phyloP scores from a whole-genome alignment of 2,113 vertebrate genomes.

The Alosa alosa region DNA sequence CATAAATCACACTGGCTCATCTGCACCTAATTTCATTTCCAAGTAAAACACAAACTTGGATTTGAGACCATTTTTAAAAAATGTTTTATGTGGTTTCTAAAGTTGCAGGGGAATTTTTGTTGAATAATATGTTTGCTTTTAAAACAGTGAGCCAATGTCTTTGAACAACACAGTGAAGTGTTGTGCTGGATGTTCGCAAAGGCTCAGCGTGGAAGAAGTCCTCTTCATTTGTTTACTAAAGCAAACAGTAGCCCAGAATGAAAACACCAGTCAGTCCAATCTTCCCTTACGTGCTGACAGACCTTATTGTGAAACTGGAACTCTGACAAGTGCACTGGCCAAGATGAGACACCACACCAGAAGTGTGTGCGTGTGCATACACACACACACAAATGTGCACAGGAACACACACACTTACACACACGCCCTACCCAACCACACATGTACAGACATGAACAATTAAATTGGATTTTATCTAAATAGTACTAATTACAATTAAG shows the following conservation, averaged over 20 bases:
- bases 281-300: neutral
- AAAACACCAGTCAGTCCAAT: neutral
- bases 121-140: neutral
- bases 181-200: neutral
- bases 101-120: neutral
- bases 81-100: neutral
- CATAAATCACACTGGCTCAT: neutral
- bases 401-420: too few species aligned
- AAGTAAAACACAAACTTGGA: neutral
- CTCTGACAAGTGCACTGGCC: neutral
- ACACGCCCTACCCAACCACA: too few species aligned
- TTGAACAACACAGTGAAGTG: neutral
- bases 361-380: too few species aligned
- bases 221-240: neutral
- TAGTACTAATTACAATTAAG: too few species aligned
- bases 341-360: neutral
- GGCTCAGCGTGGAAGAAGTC: neutral
- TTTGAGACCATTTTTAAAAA: neutral
- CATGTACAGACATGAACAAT: too few species aligned
- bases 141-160: neutral
- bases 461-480: too few species aligned
- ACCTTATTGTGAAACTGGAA: constrained; percentile 1
- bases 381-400: too few species aligned
- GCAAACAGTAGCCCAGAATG: neutral
- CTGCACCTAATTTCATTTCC: neutral